phyloP scores from a whole-genome alignment of 2,888 invertebrate species.

The Keiferia lycopersicella region DNA sequence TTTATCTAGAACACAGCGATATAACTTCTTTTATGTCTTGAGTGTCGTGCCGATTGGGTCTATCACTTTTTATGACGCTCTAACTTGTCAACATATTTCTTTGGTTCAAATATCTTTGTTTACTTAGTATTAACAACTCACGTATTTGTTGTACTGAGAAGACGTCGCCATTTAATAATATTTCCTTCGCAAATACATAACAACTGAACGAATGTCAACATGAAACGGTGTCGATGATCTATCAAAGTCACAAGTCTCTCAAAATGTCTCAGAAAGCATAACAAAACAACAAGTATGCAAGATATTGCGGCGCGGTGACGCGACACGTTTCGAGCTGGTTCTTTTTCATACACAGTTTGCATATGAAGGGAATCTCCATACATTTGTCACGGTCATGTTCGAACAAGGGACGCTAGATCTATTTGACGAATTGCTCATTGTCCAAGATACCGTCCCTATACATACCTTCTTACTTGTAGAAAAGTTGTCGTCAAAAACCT shows the following conservation, averaged over 20 bases:
- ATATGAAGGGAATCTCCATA: constrained; percentile 53
- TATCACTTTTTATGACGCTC: constrained; percentile 10
- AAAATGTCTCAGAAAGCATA: constrained; percentile 14
- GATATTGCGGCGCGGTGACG: constrained; percentile 41
- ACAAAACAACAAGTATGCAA: constrained; percentile 27
- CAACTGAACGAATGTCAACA: constrained; percentile 33
- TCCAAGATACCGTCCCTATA: not conserved
- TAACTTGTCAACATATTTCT: constrained; percentile 4
- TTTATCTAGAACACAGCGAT: not conserved
- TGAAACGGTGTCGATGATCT: constrained; percentile 54
- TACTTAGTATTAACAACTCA: constrained; percentile 2
- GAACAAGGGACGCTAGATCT: constrained; percentile 14
- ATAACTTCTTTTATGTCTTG: not conserved
- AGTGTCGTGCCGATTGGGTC: constrained; percentile 13
- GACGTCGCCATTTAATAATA: constrained; percentile 31
- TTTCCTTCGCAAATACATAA: constrained; percentile 52
- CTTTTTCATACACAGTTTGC: constrained; percentile 31
- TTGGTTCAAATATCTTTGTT: not conserved
- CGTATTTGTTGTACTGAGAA: constrained; percentile 2
- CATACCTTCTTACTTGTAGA: not conserved
- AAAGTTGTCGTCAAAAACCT: not conserved
- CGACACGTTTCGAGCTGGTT: constrained; percentile 41
- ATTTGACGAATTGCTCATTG: constrained; percentile 20
- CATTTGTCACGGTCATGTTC: constrained; percentile 40
- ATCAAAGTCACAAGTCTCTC: constrained; percentile 54